Conservation (phyloP, 35 echinoderm and acorn worm genomes). For the Heliocidaris tuberculata region DNA sequence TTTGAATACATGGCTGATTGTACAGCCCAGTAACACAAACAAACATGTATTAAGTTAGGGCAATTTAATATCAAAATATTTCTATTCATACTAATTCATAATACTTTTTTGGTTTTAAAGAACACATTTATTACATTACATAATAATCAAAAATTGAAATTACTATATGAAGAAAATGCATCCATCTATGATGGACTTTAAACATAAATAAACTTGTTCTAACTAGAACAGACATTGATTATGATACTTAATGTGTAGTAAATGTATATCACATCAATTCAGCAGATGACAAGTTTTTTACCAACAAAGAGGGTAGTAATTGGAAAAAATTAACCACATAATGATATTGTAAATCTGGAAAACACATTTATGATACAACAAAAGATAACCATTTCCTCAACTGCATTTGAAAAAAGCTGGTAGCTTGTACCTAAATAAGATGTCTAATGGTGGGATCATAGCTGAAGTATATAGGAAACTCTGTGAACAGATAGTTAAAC, state of each 20-base stretch:
- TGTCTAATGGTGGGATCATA: not conserved
- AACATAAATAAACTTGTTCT: no score
- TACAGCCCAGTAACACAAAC: not conserved
- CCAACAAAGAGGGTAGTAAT: not conserved
- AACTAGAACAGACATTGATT: no score
- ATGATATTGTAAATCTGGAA: not conserved
- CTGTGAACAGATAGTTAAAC: not conserved
- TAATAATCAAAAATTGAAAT: not conserved
- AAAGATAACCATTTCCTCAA: not conserved
- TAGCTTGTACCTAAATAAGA: not conserved
- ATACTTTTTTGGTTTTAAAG: not conserved
- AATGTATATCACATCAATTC: no score
- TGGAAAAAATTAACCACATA: not conserved
- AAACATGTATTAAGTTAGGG: not conserved
- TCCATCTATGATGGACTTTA: no score
- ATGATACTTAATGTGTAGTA: no score
- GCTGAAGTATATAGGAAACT: not conserved
- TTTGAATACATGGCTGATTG: not conserved
- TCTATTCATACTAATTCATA: not conserved
- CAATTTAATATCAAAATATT: not conserved
- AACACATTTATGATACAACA: not conserved
- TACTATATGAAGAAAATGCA: no score
- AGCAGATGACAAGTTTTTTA: no score
- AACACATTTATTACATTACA: not conserved
- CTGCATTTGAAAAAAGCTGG: not conserved